Conservation (phyloP, 1,140 invertebrate species). For the Lordiphosa collinella region DNA sequence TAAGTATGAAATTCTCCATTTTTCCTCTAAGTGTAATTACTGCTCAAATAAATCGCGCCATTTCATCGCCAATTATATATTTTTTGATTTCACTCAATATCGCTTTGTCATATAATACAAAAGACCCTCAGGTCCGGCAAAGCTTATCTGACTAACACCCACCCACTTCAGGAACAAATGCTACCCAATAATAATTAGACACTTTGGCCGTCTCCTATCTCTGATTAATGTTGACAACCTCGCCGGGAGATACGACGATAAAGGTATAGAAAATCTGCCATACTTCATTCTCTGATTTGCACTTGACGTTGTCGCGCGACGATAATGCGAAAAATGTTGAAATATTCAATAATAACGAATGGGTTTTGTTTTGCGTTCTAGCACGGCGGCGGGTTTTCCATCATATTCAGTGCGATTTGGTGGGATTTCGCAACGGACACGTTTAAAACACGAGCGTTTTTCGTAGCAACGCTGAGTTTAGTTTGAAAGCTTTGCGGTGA, state of each 20-base stretch:
- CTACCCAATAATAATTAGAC: slow-evolving; percentile 65
- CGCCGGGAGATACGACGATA: slow-evolving; percentile 6
- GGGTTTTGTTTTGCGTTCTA: background rate
- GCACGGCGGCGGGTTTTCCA: too few relatives aligned
- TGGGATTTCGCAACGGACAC: too few relatives aligned
- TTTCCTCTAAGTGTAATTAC: too few relatives aligned
- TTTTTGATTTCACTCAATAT: too few relatives aligned
- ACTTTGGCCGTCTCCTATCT: slow-evolving; percentile 35
- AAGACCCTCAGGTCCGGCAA: background rate
- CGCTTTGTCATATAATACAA: background rate
- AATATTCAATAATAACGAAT: slow-evolving; percentile 20
- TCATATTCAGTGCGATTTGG: too few relatives aligned
- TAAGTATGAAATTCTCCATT: too few relatives aligned
- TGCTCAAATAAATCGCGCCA: too few relatives aligned
- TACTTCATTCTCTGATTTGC: slow-evolving; percentile 9
- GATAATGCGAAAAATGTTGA: slow-evolving; percentile 18
- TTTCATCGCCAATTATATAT: too few relatives aligned
- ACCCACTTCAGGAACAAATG: slow-evolving; percentile 43
- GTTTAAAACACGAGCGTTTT: too few relatives aligned
- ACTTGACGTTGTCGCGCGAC: slow-evolving; percentile 13
- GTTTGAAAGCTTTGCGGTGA: too few relatives aligned
- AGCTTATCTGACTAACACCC: slow-evolving; percentile 33
- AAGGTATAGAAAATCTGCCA: slow-evolving; percentile 1
- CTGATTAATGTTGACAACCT: slow-evolving; percentile 24
- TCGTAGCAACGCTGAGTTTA: too few relatives aligned